These are phyloP conservation scores for Pelodytes ibericus DNA, from an alignment of 2,797 vertebrate genomes.

Conservation along the genomic window DNA sequence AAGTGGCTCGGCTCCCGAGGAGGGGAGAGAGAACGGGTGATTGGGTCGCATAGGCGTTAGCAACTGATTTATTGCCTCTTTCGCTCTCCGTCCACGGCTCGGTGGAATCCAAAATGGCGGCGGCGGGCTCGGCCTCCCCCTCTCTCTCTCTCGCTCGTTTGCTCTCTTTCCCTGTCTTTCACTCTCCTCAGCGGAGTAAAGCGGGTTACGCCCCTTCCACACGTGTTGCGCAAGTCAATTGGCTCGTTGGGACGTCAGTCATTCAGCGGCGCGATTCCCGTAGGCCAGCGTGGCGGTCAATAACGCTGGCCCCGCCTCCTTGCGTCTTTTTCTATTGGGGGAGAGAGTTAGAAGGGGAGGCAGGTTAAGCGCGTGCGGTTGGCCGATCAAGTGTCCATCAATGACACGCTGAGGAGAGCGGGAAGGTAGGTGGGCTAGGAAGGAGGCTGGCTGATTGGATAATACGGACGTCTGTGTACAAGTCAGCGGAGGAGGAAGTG, in stretches of 20 bases:
- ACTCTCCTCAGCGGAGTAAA: conserved; percentile 39
- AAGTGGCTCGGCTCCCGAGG: conserved; percentile 16
- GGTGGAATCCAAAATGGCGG: conserved; percentile 48
- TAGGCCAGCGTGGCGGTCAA: not conserved
- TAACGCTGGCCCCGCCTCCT: not conserved
- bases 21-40: not conserved
- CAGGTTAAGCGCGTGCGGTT: not conserved
- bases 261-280: not conserved
- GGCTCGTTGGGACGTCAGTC: conserved; percentile 6
- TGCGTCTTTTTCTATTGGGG: conserved; percentile 11
- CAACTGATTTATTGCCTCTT: conserved; percentile 50
- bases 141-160: conserved; percentile 38
- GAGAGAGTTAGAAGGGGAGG: not conserved
- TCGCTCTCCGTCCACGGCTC: conserved; percentile 50
- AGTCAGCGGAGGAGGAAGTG: conserved; percentile 8
- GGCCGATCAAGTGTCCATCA: conserved; percentile 23
- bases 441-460: not conserved
- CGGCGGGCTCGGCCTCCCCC: conserved; percentile 46
- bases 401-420: not conserved
- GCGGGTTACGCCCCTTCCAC: conserved; percentile 33
- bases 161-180: conserved; percentile 38
- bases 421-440: not conserved
- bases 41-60: conserved; percentile 28
- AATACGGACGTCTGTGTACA: not conserved
- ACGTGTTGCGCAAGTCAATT: conserved; percentile 32